Percentiles rank a stretch among this genome's conserved stretches.
phyloP scores from a whole-genome alignment of 1,140 invertebrate genomes.

The Procambarus virginalis region DNA sequence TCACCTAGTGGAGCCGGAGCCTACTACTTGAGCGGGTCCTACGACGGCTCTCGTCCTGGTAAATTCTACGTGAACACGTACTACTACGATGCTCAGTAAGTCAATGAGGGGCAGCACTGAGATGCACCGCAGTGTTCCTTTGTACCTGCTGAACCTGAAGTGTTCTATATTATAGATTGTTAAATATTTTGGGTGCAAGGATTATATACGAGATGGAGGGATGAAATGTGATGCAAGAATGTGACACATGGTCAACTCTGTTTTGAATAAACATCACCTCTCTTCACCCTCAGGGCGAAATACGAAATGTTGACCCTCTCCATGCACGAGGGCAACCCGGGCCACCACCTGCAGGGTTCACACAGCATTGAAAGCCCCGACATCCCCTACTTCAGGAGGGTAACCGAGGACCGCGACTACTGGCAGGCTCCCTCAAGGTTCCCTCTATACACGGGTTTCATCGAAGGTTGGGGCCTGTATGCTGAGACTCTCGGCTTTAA shows the following conservation, averaged over 20 bases:
- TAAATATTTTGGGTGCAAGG: no score
- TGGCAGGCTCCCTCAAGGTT: conserved; percentile 73
- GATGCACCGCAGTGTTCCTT: no score
- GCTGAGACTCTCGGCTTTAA: conserved; percentile 75
- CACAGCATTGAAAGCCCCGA: conserved; percentile 68
- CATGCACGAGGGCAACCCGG: conserved; percentile 75
- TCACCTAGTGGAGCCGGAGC: conserved; percentile 57
- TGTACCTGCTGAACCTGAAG: no score
- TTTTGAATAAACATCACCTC: not conserved
- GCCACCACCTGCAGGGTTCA: conserved; percentile 74
- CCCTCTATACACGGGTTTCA: conserved; percentile 74
- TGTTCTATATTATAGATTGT: no score
- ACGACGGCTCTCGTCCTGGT: conserved; percentile 69
- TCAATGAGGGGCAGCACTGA: not conserved
- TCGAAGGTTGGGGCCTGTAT: conserved; percentile 75
- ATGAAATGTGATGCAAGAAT: no score
- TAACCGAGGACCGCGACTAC: conserved; percentile 42
- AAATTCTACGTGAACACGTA: conserved; percentile 70
- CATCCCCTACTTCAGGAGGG: conserved; percentile 58
- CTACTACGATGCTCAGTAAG: conserved; percentile 63
- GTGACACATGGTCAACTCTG: no score
- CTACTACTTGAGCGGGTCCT: conserved; percentile 66
- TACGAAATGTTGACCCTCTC: conserved; percentile 73
- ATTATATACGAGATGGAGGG: no score
- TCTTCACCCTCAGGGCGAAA: conserved; percentile 69